phyloP scores from a whole-genome alignment of 1,140 invertebrate species.

The Coelopa frigida region DNA sequence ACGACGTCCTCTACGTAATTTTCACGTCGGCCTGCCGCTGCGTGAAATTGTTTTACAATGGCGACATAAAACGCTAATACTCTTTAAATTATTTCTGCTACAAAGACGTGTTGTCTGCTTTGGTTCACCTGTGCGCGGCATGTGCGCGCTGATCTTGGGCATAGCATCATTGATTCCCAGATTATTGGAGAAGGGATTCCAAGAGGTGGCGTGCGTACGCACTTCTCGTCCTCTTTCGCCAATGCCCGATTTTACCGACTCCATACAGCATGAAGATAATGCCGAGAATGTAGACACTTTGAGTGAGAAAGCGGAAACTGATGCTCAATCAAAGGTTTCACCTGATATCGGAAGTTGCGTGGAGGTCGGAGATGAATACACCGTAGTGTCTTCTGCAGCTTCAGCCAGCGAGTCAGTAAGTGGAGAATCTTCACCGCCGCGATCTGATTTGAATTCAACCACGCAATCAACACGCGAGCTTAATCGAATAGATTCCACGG shows the following conservation, averaged over 20 bases:
- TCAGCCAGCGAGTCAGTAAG: constrained; percentile 25
- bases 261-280: constrained; percentile 26
- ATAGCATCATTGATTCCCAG: constrained; percentile 85
- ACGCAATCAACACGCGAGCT: constrained; percentile 8
- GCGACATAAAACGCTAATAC: constrained; percentile 82
- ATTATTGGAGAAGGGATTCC: constrained; percentile 80
- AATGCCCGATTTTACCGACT: constrained; percentile 55
- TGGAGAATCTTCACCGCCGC: constrained; percentile 28
- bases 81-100: constrained; percentile 90
- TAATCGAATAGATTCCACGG: constrained; percentile 7
- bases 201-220: constrained; percentile 71
- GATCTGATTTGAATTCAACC: constrained; percentile 11
- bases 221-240: constrained; percentile 71
- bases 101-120: constrained; percentile 89
- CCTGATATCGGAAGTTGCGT: background rate
- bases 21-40: constrained; percentile 38
- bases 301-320: background rate
- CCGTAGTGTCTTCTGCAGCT: constrained; percentile 31
- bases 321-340: background rate
- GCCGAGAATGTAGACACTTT: too few species aligned
- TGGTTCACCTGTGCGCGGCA: constrained; percentile 82
- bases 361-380: constrained; percentile 9
- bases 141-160: constrained; percentile 81
- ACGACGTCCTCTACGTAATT: constrained; percentile 50
- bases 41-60: constrained; percentile 52